A percentile compares a stretch with the other conserved stretches of the same genome.
These are phyloP conservation scores for Gymnoscopelus microlampas DNA, from an alignment of 2,797 vertebrate genomes.

Conservation along the genomic window DNA sequence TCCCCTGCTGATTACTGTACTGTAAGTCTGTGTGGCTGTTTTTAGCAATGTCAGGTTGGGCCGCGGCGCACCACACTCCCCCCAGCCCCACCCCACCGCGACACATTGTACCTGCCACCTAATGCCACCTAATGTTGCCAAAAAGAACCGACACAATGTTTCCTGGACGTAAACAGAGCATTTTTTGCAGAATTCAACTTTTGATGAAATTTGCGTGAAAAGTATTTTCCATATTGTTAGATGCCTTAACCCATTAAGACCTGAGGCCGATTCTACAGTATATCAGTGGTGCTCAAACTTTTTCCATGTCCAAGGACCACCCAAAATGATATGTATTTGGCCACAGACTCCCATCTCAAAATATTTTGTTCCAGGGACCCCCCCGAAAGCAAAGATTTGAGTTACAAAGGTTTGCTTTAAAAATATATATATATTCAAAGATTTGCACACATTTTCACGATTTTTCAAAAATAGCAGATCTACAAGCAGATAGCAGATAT, in stretches of 20 bases:
- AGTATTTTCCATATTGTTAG: constrained; percentile 13
- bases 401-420: too few relatives aligned
- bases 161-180: constrained; percentile 30
- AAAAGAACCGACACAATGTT: constrained; percentile 49
- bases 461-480: too few relatives aligned
- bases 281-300: too few relatives aligned
- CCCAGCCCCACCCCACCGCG: constrained; percentile 44
- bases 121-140: constrained; percentile 44
- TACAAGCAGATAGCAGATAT: too few relatives aligned
- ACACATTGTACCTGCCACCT: constrained; percentile 57
- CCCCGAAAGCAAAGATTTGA: too few relatives aligned
- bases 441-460: too few relatives aligned
- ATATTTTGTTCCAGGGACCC: too few relatives aligned
- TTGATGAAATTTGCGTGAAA: constrained; percentile 5
- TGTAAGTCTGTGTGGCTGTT: constrained; percentile 73
- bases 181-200: constrained; percentile 29
- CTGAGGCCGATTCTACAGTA: too few relatives aligned
- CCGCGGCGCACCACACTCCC: constrained; percentile 35
- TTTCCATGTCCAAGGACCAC: too few relatives aligned
- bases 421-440: too few relatives aligned
- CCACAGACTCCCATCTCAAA: too few relatives aligned
- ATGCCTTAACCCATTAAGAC: not conserved
- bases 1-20: constrained; percentile 81
- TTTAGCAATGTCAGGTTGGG: constrained; percentile 54
- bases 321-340: too few relatives aligned